Conservation (phyloP, 1,140 invertebrate genomes). For the Centruroides vittatus region DNA sequence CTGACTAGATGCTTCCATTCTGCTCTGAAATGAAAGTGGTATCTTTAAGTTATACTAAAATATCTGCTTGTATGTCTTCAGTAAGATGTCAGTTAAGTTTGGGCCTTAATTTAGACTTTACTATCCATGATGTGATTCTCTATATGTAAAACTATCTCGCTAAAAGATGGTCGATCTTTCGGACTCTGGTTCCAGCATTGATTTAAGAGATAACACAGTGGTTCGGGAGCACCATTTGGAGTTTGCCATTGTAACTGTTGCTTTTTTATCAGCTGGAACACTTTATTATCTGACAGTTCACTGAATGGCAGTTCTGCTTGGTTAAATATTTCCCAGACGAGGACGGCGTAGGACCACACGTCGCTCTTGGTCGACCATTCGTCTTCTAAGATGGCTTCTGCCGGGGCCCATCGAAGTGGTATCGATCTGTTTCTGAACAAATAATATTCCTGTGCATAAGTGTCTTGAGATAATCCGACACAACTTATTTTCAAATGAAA, state of each 20-base stretch:
- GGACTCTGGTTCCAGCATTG: slow-evolving; percentile 47
- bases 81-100: too few relatives aligned
- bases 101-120: neutral
- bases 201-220: slow-evolving; percentile 29
- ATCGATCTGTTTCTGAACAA: slow-evolving; percentile 38
- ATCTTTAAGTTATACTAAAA: too few relatives aligned
- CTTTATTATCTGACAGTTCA: slow-evolving; percentile 7
- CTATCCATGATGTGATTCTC: slow-evolving; percentile 1
- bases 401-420: slow-evolving; percentile 71
- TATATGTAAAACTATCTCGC: slow-evolving; percentile 26
- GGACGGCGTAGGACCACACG: slow-evolving; percentile 76
- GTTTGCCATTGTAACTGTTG: slow-evolving; percentile 50
- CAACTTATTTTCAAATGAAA: slow-evolving; percentile 69
- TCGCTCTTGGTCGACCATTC: slow-evolving; percentile 89
- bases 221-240: slow-evolving; percentile 1
- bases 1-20: too few relatives aligned
- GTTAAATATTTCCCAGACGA: slow-evolving; percentile 82
- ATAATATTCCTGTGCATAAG: slow-evolving; percentile 20
- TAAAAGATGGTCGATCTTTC: slow-evolving; percentile 46
- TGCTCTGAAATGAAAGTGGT: too few relatives aligned
- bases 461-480: slow-evolving; percentile 51
- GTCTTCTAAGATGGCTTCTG: slow-evolving; percentile 75
- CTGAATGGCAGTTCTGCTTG: slow-evolving; percentile 58
- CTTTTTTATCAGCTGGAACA: slow-evolving; percentile 1
- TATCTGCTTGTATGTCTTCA: too few relatives aligned